Evolutionary conservation across 2,888 invertebrate genomes (phyloP).

Genomic region (Volucella zonaria): DNA sequence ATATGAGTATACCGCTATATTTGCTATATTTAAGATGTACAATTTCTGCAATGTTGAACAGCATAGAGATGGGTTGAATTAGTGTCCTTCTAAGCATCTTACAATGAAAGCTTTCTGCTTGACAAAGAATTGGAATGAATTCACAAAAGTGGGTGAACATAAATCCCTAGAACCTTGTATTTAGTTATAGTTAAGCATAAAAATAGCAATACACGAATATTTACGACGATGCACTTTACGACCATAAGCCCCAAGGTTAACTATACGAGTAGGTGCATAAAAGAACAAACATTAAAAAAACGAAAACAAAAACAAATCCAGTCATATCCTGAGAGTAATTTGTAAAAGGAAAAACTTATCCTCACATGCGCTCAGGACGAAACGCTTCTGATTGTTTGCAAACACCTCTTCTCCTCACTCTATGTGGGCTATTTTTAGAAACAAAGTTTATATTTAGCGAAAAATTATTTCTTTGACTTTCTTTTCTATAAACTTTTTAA

Average conservation of each 20-base stretch:
- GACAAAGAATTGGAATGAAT: slow-evolving; percentile 12
- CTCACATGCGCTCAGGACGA: slow-evolving; percentile 16
- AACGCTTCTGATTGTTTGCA: slow-evolving; percentile 33
- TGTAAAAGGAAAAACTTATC: not conserved
- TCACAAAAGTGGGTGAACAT: slow-evolving; percentile 23
- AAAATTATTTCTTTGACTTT: slow-evolving; percentile 24
- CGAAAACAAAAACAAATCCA: not conserved
- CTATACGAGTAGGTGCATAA: slow-evolving; percentile 27
- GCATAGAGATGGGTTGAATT: not conserved
- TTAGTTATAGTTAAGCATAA: slow-evolving; percentile 30
- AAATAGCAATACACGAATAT: slow-evolving; percentile 40
- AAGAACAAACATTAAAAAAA: slow-evolving; percentile 40
- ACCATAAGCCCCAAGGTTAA: slow-evolving; percentile 57
- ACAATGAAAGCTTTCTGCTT: slow-evolving; percentile 19
- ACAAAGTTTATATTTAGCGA: slow-evolving; percentile 56
- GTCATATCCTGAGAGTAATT: slow-evolving; percentile 16
- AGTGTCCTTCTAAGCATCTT: slow-evolving; percentile 2
- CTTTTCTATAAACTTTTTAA: slow-evolving; percentile 19
- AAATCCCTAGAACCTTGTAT: slow-evolving; percentile 36
- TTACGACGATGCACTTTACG: slow-evolving; percentile 18
- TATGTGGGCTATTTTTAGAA: slow-evolving; percentile 46
- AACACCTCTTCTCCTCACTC: slow-evolving; percentile 16
- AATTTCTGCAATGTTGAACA: not conserved
- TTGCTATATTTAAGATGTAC: slow-evolving; percentile 6
- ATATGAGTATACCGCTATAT: slow-evolving; percentile 5